Evolutionary conservation across 1,140 invertebrate genomes (phyloP), one percentile per base, ranked within the genome.

Genomic region (Temnothorax longispinosus): DNA sequence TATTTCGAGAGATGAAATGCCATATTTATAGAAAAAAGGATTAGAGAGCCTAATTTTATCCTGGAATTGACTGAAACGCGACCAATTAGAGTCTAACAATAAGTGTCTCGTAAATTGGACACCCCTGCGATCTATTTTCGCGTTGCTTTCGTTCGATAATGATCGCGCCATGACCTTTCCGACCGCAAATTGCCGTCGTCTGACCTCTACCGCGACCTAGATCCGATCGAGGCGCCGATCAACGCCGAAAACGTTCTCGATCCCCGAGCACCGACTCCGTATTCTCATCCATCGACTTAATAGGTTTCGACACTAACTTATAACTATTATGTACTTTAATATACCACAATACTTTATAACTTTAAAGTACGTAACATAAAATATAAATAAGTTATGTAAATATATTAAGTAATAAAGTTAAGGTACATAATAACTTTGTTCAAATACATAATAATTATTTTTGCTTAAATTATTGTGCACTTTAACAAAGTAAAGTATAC

Each of bases 121-220:
- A 74, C 52, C n/a, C 18, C 54, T 60, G 54, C 13, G 2, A 32
- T 84, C 54, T 84, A 84, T 84, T 84, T 84, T 84, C 32, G 54
- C 35, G 7, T 11, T 38, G 80, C 69, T 84, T 84, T 74, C 67
- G 54, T 84, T 84, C 80, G 69, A 84, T 84, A 84, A 84, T 27
- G 69, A 84, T 84, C 69, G 54, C 52, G 41, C 11, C 54, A 13
- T 84, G 41, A 84, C 78, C 78, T 81, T 71, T 81, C 38, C 50
- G 78, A 58, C 41, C 54, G 80, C 27, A 56, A 84, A 84, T 84
- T 74, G 41, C 69, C 27, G 41, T 38, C 41, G 54, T 84, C 54
- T 84, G 54, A 84, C 80, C 54, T 84, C 15, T 13, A 74, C 3
- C 4, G 54, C 41, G 54, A 84, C 69, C 54, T 38, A 74, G 13